These are phyloP conservation scores for Hylyphantes graminicola DNA, from an alignment of 1,140 invertebrate species.

Conservation along the genomic window DNA sequence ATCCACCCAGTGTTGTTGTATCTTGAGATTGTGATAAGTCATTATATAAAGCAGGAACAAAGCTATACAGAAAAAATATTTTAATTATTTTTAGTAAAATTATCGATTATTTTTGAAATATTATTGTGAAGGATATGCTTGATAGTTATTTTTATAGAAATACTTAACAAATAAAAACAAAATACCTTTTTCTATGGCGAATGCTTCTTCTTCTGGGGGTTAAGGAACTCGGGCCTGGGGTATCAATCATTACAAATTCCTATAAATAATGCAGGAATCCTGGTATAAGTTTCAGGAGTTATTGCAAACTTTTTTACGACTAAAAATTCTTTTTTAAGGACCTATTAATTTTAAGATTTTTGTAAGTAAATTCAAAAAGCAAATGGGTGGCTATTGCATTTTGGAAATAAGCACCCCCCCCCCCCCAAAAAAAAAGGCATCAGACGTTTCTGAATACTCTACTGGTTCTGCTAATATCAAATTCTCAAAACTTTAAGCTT, in stretches of 20 bases:
- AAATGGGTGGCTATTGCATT: too few relatives aligned
- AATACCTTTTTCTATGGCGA: slow-evolving; percentile 37
- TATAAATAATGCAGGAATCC: not conserved
- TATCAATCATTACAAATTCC: slow-evolving; percentile 44
- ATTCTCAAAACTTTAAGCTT: too few relatives aligned
- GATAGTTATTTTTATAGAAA: not conserved
- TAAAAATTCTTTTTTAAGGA: too few relatives aligned
- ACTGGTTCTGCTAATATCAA: too few relatives aligned
- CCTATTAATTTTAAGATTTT: too few relatives aligned
- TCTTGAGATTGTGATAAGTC: slow-evolving; percentile 56
- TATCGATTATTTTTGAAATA: not conserved
- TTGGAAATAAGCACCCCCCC: too few relatives aligned
- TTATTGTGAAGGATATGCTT: not conserved
- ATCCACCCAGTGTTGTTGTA: slow-evolving; percentile 29
- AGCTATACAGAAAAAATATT: slow-evolving; percentile 2
- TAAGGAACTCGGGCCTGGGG: not conserved
- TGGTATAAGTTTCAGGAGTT: not conserved
- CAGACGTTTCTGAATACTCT: too few relatives aligned
- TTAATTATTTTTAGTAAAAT: not conserved
- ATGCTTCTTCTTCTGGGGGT: slow-evolving; percentile 25
- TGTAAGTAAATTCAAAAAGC: too few relatives aligned
- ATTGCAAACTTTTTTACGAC: not conserved
- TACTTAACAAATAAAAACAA: not conserved
- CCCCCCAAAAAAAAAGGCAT: too few relatives aligned
- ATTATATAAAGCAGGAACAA: slow-evolving; percentile 45